These are phyloP conservation scores for Trisateles emortualis DNA, from an alignment of 2,888 invertebrate species.

Conservation along the genomic window DNA sequence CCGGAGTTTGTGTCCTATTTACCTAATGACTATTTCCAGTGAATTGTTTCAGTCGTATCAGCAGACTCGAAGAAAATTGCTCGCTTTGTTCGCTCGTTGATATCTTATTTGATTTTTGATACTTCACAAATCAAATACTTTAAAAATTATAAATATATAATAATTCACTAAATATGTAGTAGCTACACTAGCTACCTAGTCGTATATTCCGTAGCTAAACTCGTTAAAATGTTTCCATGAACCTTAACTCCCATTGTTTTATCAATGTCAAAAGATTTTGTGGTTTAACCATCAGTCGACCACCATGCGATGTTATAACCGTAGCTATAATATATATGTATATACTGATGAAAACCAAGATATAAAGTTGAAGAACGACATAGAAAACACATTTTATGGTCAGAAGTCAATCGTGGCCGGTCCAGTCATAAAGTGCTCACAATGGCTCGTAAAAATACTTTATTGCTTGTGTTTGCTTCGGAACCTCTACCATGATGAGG, in stretches of 20 bases:
- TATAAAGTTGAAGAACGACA: slow-evolving; percentile 60
- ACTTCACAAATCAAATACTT: no score
- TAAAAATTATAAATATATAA: no score
- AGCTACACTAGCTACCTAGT: no score
- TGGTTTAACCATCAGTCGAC: slow-evolving; percentile 10
- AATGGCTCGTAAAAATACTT: slow-evolving; percentile 80
- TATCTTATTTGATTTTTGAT: no score
- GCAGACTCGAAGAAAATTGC: no score
- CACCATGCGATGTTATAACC: slow-evolving; percentile 7
- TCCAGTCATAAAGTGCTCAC: slow-evolving; percentile 71
- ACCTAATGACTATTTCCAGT: no score
- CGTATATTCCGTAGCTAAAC: no score
- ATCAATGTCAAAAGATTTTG: not conserved
- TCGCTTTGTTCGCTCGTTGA: no score
- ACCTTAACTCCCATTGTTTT: slow-evolving; percentile 2
- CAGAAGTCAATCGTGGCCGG: slow-evolving; percentile 78
- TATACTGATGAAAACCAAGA: slow-evolving; percentile 45
- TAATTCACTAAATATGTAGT: no score
- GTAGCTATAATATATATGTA: slow-evolving; percentile 4
- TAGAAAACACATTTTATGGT: slow-evolving; percentile 78
- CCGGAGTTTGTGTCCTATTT: no score
- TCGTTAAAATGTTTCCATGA: no score
- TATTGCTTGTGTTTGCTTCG: slow-evolving; percentile 58
- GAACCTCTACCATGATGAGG: slow-evolving; percentile 29
- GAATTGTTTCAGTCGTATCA: no score